A percentile compares a stretch with the other conserved stretches of the same genome.
Evolutionary conservation across 2,113 vertebrate species (phyloP).

Genomic region (Lathamus discolor): DNA sequence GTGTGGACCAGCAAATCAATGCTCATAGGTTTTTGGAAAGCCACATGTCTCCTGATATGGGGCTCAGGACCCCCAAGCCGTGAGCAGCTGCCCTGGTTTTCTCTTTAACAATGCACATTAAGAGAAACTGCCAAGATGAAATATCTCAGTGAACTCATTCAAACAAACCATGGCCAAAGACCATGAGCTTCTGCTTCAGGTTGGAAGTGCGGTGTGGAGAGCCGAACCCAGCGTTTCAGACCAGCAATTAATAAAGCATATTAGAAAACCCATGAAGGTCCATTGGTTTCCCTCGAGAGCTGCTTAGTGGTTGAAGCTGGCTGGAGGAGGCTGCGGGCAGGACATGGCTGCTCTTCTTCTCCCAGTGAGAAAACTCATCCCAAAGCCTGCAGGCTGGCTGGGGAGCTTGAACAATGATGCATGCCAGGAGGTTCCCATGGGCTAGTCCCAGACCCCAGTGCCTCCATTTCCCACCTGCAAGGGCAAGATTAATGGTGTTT

Average conservation of each 20-base stretch:
- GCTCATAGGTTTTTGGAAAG: background rate
- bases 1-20: background rate
- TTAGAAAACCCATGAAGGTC: background rate
- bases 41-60: rapidly evolving
- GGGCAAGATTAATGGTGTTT: too few species aligned
- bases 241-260: background rate
- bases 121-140: background rate
- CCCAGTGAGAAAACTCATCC: background rate
- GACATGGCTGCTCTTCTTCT: background rate
- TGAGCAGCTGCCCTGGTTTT: background rate
- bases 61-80: background rate
- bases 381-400: background rate
- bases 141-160: background rate
- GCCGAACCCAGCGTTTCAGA: background rate
- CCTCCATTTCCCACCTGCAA: background rate
- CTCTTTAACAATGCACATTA: background rate
- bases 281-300: background rate
- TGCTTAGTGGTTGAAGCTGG: background rate
- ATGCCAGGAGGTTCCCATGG: background rate
- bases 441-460: background rate
- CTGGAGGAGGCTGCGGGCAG: background rate
- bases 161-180: background rate
- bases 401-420: background rate
- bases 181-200: background rate
- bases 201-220: background rate